Evolutionary conservation across 37 sponge, comb jelly and placozoan genomes (phyloP), one percentile per base, ranked within the genome.

Genomic region (Axinella damicornis): DNA sequence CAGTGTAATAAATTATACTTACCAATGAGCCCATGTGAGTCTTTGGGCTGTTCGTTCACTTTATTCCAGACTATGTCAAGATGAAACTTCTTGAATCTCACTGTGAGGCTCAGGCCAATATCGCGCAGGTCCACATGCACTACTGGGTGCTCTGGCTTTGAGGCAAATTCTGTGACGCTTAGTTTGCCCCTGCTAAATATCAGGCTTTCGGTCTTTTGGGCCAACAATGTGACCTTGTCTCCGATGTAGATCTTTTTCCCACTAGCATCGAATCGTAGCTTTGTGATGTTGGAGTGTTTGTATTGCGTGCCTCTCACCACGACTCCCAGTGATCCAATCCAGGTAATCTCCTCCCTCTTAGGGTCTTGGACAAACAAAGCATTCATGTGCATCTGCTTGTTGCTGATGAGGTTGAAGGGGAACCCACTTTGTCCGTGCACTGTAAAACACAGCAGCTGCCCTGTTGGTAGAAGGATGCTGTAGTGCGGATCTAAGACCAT

Each of bases 391-490:
- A 81, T 33, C 24, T 36, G 71, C 5, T 56, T 56, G 40, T 71
- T 81, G 59, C 82, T 81, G 82, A 81, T 81, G 58, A 81, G 82
- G 39, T 81, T 81, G 39, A 81, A 81, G 5, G 71, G 2, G 40
- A 81, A 81, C 9, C 57, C 60, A n/a, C 70, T 56, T 37, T 81
- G 71, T 58, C 82, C 82, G 5, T 81, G 82, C 5, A 81, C 71
- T 34, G 82, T 70, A 71, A 59, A 81, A 57, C 82, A 81, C 38
- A 81, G 82, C 38, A 71, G 71, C 71, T 81, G 82, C 12, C 71
- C 71, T 5, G 71, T 68, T 19, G 71, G 82, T 22, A 81, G 71
- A n/a, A 81, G 55, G 69, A 81, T 81, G 60, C 71, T 81, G 60
- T 56, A 81, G 71, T 81, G 82, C 2, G 82, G 82, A 37, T 81